These are phyloP conservation scores for Leptinotarsa lineolata DNA, from an alignment of 1,140 invertebrate genomes.

Conservation along the genomic window DNA sequence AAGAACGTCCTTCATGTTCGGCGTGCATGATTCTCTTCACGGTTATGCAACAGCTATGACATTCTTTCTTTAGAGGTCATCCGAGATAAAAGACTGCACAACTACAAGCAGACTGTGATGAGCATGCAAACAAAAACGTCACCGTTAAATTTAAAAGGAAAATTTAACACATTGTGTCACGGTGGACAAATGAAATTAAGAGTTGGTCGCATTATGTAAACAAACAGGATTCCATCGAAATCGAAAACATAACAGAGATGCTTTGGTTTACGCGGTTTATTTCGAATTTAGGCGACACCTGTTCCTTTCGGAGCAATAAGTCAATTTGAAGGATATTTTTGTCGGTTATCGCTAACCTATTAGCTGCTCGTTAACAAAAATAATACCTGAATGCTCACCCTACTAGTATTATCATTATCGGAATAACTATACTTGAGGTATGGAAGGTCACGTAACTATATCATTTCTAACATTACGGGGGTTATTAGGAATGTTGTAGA, in stretches of 20 bases:
- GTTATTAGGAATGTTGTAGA: too few relatives aligned
- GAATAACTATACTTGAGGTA: conserved; percentile 8
- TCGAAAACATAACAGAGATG: conserved; percentile 36
- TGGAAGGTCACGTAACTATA: conserved; percentile 11
- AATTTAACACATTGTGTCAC: conserved; percentile 5
- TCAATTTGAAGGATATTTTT: neutral
- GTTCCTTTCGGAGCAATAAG: too few relatives aligned
- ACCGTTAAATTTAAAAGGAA: conserved; percentile 7
- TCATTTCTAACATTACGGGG: too few relatives aligned
- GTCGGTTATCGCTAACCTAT: neutral
- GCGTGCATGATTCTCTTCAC: conserved; percentile 25
- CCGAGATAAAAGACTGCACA: conserved; percentile 29
- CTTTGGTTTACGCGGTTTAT: neutral
- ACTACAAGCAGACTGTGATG: conserved; percentile 27
- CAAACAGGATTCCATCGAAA: conserved; percentile 38
- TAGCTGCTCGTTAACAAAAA: neutral
- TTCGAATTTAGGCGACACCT: neutral
- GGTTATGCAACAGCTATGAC: conserved; percentile 45
- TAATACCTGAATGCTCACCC: neutral
- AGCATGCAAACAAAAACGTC: conserved; percentile 23
- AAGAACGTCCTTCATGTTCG: conserved; percentile 45
- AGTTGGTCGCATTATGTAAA: conserved; percentile 10
- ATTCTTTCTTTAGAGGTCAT: conserved; percentile 47
- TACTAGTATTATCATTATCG: neutral
- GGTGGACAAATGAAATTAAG: conserved; percentile 29